A percentile compares a stretch with the other conserved stretches of the same genome.
Conservation (phyloP, 2,797 vertebrate species). For the Hybognathus amarus region DNA sequence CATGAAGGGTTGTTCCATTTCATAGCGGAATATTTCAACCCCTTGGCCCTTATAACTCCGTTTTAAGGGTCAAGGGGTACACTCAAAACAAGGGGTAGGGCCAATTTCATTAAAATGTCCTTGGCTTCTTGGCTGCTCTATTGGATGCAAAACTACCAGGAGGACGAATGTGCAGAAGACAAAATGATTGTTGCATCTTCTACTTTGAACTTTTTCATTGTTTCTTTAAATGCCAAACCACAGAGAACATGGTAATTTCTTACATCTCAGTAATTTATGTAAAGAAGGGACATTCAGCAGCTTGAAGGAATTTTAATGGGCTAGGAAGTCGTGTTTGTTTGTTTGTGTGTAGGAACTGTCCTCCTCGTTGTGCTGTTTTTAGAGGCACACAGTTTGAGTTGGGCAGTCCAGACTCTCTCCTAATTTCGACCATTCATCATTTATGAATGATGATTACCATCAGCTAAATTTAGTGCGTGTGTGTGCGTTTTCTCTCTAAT, state of each 20-base stretch:
- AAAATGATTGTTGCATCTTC: not conserved
- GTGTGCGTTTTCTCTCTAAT: constrained; percentile 4
- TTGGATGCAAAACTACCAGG: too few species aligned
- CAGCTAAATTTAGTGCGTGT: not conserved
- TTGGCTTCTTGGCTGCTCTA: too few species aligned
- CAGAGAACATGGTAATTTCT: not conserved
- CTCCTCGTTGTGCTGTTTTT: constrained; percentile 27
- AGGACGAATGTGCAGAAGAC: not conserved
- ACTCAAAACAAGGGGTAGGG: too few species aligned
- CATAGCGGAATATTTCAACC: too few species aligned
- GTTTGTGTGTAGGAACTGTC: constrained; percentile 3
- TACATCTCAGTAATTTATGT: not conserved
- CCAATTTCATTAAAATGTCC: too few species aligned
- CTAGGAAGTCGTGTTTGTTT: not conserved
- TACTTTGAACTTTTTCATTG: constrained; percentile 5
- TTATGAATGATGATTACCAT: constrained; percentile 36
- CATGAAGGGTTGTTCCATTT: too few species aligned
- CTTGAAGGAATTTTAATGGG: constrained; percentile 26
- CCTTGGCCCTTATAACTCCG: too few species aligned
- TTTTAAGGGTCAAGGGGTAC: too few species aligned
- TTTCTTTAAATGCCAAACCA: constrained; percentile 2
- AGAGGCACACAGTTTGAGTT: constrained; percentile 27
- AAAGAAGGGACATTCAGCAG: not conserved
- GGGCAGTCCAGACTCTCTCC: constrained; percentile 38
- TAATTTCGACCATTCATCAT: constrained; percentile 48